Evolutionary conservation across 2,797 vertebrate species (phyloP).

Genomic region (Sitta carolinensis): DNA sequence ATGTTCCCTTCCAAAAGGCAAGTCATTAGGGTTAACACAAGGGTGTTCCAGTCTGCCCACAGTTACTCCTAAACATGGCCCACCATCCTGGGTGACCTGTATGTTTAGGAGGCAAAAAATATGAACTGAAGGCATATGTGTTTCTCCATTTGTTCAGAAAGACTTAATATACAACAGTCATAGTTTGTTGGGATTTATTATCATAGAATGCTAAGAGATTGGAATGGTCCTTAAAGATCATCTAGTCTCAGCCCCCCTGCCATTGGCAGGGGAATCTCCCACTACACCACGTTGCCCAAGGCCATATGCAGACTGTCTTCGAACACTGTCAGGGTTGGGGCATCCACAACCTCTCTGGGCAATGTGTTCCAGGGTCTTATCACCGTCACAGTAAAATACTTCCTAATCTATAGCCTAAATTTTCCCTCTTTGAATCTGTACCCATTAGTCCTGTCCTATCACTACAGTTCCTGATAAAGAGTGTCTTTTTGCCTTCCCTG

Average conservation of each 20-base stretch:
- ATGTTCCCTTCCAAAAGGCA: neutral
- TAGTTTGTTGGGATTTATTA: neutral
- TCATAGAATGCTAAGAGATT: neutral
- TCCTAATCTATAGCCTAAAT: neutral
- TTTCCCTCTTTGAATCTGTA: neutral
- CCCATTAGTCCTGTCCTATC: neutral
- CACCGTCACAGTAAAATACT: neutral
- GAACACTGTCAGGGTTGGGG: neutral
- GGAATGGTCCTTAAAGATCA: neutral
- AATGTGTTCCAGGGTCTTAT: neutral
- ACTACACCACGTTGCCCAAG: neutral
- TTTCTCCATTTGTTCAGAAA: neutral
- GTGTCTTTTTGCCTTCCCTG: neutral
- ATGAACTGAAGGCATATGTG: fast-evolving
- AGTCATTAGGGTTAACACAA: neutral
- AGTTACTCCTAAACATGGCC: neutral
- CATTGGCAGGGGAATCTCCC: neutral
- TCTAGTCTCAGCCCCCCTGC: too few species aligned
- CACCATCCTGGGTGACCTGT: neutral
- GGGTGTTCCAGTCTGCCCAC: neutral
- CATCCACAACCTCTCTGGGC: neutral
- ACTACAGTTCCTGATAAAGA: neutral
- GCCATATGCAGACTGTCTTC: neutral
- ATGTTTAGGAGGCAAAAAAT: neutral
- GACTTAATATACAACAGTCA: neutral